phyloP scores from a whole-genome alignment of 2,888 invertebrate genomes.

The Pyrocoelia pectoralis region DNA sequence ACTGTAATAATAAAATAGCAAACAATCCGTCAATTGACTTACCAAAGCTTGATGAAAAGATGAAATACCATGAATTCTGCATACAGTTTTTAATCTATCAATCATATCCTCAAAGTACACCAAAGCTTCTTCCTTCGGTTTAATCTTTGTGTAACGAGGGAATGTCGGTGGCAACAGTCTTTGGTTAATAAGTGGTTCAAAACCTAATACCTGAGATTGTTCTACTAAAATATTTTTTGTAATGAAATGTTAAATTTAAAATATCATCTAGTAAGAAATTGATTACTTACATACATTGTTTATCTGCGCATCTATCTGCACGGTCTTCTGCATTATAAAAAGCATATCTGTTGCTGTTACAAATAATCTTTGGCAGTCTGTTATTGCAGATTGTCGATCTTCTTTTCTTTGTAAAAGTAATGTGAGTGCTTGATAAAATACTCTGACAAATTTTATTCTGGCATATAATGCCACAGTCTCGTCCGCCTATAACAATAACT shows the following conservation, averaged over 20 bases:
- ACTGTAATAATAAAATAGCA: neutral
- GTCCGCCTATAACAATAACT: conserved; percentile 56
- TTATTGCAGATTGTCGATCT: conserved; percentile 68
- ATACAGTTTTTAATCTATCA: conserved; percentile 80
- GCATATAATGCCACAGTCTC: conserved; percentile 75
- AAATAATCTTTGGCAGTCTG: conserved; percentile 83
- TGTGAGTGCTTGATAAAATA: conserved; percentile 83
- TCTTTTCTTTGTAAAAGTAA: conserved; percentile 67
- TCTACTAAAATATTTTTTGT: conserved; percentile 66
- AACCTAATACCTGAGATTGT: conserved; percentile 86
- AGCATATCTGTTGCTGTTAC: conserved; percentile 84
- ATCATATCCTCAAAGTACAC: conserved; percentile 84
- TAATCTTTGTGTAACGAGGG: conserved; percentile 94
- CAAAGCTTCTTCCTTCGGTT: conserved; percentile 79
- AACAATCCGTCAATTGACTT: conserved; percentile 44
- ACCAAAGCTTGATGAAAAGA: conserved; percentile 87
- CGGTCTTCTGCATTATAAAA: conserved; percentile 79
- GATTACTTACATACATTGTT: conserved; percentile 68
- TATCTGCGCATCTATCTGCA: conserved; percentile 77
- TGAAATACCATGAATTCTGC: conserved; percentile 79
- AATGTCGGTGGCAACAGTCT: conserved; percentile 96
- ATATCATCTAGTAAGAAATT: neutral
- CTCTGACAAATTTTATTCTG: conserved; percentile 85
- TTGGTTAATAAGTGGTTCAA: conserved; percentile 96
- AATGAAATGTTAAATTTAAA: conserved; percentile 20